Evolutionary conservation across 2,888 invertebrate genomes (phyloP).

Genomic region (Marronus borbonicus): DNA sequence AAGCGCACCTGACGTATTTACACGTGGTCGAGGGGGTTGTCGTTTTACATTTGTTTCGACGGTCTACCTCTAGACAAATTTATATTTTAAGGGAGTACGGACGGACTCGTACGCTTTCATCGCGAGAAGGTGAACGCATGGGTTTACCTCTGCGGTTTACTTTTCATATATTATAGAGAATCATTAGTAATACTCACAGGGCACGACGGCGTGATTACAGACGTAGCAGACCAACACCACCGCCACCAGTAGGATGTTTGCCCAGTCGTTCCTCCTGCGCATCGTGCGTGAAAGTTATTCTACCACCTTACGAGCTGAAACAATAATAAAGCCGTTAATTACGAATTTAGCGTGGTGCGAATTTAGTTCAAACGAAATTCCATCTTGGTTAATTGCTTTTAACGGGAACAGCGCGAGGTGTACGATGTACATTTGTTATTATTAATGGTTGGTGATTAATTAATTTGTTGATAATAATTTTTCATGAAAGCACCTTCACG

Average conservation of each 20-base stretch:
- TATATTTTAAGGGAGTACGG: constrained; percentile 32
- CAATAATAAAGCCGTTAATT: constrained; percentile 43
- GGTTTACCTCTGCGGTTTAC: constrained; percentile 36
- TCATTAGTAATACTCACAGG: constrained; percentile 48
- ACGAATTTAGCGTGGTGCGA: neutral
- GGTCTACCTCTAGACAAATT: constrained; percentile 43
- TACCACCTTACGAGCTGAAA: constrained; percentile 53
- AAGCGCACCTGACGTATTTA: constrained; percentile 29
- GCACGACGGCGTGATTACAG: constrained; percentile 51
- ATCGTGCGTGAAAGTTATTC: constrained; percentile 59
- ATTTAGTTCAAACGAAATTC: too few relatives aligned
- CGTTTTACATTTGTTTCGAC: constrained; percentile 47
- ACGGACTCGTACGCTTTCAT: neutral
- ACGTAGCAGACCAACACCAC: constrained; percentile 61
- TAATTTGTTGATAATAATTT: too few relatives aligned
- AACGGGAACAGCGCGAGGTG: too few relatives aligned
- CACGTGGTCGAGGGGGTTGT: constrained; percentile 30
- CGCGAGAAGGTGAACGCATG: neutral
- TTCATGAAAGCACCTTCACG: too few relatives aligned
- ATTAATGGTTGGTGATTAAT: too few relatives aligned
- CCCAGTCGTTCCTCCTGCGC: constrained; percentile 60
- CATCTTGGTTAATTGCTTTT: too few relatives aligned
- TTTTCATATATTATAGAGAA: constrained; percentile 23
- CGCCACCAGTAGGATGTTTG: constrained; percentile 61
- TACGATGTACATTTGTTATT: too few relatives aligned